Evolutionary conservation across 2,888 invertebrate genomes (phyloP).

Genomic region (Selenia dentaria): DNA sequence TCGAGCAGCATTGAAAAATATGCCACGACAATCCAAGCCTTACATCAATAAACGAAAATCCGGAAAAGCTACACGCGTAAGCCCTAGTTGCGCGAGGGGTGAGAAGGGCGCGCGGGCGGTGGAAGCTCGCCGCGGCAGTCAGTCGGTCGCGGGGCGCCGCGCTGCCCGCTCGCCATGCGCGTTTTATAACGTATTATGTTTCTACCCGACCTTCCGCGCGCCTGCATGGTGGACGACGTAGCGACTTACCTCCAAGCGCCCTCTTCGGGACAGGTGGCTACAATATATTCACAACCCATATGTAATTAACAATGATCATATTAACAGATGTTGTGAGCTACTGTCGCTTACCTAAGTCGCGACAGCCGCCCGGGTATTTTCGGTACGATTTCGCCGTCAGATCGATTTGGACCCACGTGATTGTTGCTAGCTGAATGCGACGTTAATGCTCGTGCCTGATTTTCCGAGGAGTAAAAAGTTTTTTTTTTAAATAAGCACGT

Average conservation of each 20-base stretch:
- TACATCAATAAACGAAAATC: conserved; percentile 31
- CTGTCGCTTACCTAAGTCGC: conserved; percentile 77
- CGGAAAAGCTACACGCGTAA: conserved; percentile 60
- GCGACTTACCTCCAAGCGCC: conserved; percentile 97
- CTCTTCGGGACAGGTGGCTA: conserved; percentile 96
- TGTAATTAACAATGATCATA: conserved; percentile 85
- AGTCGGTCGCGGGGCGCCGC: conserved; percentile 82
- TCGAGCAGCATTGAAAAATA: too few species aligned
- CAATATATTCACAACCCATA: conserved; percentile 82
- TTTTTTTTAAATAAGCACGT: conserved; percentile 20
- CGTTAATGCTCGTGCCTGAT: conserved; percentile 38
- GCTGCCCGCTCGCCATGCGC: conserved; percentile 80
- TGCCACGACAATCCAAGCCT: too few species aligned
- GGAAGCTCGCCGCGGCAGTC: conserved; percentile 50
- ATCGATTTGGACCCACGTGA: conserved; percentile 69
- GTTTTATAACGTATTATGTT: conserved; percentile 88
- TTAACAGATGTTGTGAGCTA: conserved; percentile 85
- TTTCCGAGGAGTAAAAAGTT: conserved; percentile 35
- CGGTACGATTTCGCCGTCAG: conserved; percentile 69
- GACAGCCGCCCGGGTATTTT: conserved; percentile 83
- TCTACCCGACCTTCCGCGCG: conserved; percentile 96
- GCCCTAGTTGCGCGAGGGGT: conserved; percentile 53
- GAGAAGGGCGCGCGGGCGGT: conserved; percentile 31
- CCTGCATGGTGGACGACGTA: conserved; percentile 98
- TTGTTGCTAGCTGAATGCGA: conserved; percentile 49